A percentile compares a stretch with the other conserved stretches of the same genome.
These are phyloP conservation scores for Allacma fusca DNA, from an alignment of 2,888 invertebrate species.

Conservation along the genomic window DNA sequence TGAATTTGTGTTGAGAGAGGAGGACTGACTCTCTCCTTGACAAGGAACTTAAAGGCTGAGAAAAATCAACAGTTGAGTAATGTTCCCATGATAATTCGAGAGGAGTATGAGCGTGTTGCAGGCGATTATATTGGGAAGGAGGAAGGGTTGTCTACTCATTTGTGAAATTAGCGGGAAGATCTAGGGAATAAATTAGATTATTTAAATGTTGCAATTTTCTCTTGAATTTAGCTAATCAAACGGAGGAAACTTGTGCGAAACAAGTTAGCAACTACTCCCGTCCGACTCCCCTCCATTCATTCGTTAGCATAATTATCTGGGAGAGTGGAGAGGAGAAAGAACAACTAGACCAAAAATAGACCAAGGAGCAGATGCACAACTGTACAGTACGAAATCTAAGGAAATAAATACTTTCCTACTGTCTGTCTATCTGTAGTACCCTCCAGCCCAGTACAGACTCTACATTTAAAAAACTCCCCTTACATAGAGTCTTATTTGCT, in stretches of 20 bases:
- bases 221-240: constrained; percentile 8
- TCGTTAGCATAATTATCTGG: constrained; percentile 36
- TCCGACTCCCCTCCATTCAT: background rate
- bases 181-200: constrained; percentile 10
- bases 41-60: too few relatives aligned
- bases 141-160: background rate
- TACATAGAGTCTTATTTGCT: too few relatives aligned
- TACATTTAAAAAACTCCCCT: too few relatives aligned
- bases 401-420: constrained; percentile 26
- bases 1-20: too few relatives aligned
- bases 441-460: background rate
- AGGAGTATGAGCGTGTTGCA: background rate
- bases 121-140: background rate
- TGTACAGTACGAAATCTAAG: background rate
- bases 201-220: constrained; percentile 16
- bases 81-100: background rate
- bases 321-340: constrained; percentile 23
- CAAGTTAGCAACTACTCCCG: background rate
- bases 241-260: background rate
- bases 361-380: too few relatives aligned
- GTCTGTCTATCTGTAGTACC: background rate
- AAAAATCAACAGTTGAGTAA: background rate
- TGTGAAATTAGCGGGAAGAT: constrained; percentile 12
- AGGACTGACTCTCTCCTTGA: too few relatives aligned
- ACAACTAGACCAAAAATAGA: background rate